A percentile compares a stretch with the other conserved stretches of the same genome.
phyloP scores from a whole-genome alignment of 2,113 vertebrate genomes.

The Sula dactylatra region DNA sequence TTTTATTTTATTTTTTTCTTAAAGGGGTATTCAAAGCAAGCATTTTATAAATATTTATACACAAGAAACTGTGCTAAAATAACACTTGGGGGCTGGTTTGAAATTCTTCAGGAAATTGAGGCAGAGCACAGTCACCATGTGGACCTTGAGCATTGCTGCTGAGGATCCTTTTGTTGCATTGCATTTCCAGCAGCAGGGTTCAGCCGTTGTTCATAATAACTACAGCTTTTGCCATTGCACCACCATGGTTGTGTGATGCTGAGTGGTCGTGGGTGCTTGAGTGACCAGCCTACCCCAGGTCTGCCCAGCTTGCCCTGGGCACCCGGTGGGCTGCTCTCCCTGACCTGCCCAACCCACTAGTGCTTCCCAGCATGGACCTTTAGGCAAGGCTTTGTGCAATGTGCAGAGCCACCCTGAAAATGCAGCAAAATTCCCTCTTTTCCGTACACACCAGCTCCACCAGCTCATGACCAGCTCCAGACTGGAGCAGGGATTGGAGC shows the following conservation, averaged over 20 bases:
- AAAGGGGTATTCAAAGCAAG: neutral
- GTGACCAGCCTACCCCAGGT: neutral
- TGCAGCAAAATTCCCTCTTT: neutral
- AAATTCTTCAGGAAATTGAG: neutral
- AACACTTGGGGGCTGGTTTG: neutral
- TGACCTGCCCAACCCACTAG: neutral
- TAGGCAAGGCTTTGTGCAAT: neutral
- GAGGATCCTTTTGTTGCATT: neutral
- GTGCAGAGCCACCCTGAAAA: neutral
- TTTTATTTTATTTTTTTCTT: neutral
- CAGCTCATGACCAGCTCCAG: neutral
- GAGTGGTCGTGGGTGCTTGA: neutral
- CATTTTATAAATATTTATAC: neutral
- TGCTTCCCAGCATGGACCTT: neutral
- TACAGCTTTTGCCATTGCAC: neutral
- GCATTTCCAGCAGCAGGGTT: neutral
- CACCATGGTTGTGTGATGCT: neutral
- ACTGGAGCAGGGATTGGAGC: neutral
- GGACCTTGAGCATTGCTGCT: fast-evolving
- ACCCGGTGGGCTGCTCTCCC: neutral
- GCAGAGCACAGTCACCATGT: neutral
- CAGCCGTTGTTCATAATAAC: neutral
- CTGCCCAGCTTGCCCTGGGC: neutral
- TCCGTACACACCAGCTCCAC: fast-evolving
- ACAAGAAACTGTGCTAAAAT: neutral